Conservation (phyloP, 2,888 invertebrate genomes). For the Neoitamus cyanurus region DNA sequence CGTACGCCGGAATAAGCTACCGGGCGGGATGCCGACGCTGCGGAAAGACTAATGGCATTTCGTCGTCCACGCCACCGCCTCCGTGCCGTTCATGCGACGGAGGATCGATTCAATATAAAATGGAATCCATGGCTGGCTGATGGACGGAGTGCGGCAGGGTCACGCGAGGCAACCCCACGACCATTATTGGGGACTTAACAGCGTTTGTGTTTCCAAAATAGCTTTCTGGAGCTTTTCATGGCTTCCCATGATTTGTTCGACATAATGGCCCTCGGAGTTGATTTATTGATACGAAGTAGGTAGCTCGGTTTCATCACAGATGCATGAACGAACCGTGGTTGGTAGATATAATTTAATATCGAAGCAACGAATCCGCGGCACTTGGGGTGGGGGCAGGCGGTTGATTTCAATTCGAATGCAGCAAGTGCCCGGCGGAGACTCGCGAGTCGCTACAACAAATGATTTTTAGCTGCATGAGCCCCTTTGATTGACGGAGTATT, state of each 20-base stretch:
- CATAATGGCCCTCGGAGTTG: slow-evolving; percentile 45
- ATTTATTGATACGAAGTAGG: slow-evolving; percentile 41
- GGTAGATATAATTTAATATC: neutral
- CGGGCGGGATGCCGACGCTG: neutral
- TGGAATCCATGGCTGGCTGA: neutral
- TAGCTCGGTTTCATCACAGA: slow-evolving; percentile 2
- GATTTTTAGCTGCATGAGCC: neutral
- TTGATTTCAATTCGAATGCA: neutral
- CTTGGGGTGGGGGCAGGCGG: neutral
- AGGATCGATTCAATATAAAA: neutral
- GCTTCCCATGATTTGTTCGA: slow-evolving; percentile 37
- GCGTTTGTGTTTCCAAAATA: slow-evolving; percentile 38
- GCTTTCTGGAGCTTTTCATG: slow-evolving; percentile 40
- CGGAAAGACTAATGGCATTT: neutral
- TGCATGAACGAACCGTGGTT: neutral
- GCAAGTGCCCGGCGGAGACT: neutral
- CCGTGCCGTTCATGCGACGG: neutral
- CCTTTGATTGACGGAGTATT: neutral
- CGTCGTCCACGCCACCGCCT: neutral
- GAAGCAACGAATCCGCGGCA: neutral
- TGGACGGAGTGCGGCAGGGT: neutral
- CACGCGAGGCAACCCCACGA: neutral
- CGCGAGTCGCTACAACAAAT: neutral
- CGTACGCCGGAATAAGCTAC: neutral
- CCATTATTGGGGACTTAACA: neutral